Base-by-base conservation (phyloP, 2,113 vertebrate species). In the Corynorhinus townsendii region DNA sequence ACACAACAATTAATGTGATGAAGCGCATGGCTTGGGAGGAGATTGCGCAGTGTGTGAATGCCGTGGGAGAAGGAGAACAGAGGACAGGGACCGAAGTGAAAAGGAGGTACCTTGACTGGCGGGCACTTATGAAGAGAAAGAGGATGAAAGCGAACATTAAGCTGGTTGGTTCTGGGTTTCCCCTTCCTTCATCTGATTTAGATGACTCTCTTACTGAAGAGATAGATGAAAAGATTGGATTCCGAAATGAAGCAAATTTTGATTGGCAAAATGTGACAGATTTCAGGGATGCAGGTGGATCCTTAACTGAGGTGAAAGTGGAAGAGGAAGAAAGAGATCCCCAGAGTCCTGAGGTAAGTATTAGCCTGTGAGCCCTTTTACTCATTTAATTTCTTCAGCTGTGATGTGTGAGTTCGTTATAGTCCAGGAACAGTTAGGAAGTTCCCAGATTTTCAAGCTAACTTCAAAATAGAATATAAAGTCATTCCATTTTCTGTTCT, bases 1-100 rank as follows among this genome's bases (percentile, higher is more conserved):
- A 99, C 95, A 99, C 99, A n/a, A 99, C 99, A 71, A 99, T 99
- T 96, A 99, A 99, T 59, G 99, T 99, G 97, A 98, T 99, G 98
- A 99, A 99, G 94, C 98, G 99, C 68, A 99, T 99, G 80, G 99
- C 99, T 76, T 99, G 99, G 99, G 99, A 99, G 96, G 99, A 99
- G 98, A 99, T 99, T 77, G 99, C 99, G 0, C 99, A 99, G 96
- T 99, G 99, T 86, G 99, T 99, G 91, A 99, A 99, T 35, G 98
- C 99, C 0, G 98, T 99, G 4, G 99, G 99, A 15, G 99, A 99
- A 97, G 99, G 99, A 5, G 99, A 99, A 86, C 98, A 99, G 75
- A 98, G 99, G 77, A 99, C 99, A 0, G 99, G 99, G 56, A 99
- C 98, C 2, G 99, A 99, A 94, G 99, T 99, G 94, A 99, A 99